These are phyloP conservation scores for Drosophila barbarae DNA, from an alignment of 2,888 invertebrate genomes.

Conservation along the genomic window DNA sequence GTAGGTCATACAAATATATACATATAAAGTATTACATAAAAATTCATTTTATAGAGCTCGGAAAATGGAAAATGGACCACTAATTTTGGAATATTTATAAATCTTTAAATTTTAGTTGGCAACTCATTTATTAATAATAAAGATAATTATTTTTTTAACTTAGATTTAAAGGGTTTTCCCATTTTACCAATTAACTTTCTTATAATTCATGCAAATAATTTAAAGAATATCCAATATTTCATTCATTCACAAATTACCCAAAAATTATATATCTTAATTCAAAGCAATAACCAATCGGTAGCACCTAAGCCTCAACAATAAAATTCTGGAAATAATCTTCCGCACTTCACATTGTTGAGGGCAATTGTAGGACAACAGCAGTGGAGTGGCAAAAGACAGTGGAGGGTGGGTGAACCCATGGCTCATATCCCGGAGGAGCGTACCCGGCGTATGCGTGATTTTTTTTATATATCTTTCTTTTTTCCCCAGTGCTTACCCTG, in stretches of 20 bases:
- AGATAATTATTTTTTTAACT: no score
- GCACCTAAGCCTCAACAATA: not conserved
- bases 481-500: constrained; percentile 36
- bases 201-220: not conserved
- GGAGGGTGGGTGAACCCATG: constrained; percentile 10
- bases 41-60: no score
- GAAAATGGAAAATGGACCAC: no score
- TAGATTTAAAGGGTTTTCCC: no score
- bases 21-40: no score
- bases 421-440: constrained; percentile 47
- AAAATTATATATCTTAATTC: no score
- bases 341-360: constrained; percentile 54
- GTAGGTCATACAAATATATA: no score
- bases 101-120: no score
- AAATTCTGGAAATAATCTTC: constrained; percentile 9
- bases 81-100: no score
- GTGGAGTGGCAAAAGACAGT: constrained; percentile 16
- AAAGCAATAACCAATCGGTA: not conserved
- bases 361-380: constrained; percentile 67
- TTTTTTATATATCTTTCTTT: constrained; percentile 43
- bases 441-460: constrained; percentile 68
- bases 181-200: no score
- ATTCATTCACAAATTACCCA: not conserved
- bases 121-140: no score
- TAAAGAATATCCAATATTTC: not conserved